Percentiles rank a stretch among this genome's conserved stretches.
These are phyloP conservation scores for Archaeoteleia sp. DNA, from an alignment of 2,888 invertebrate genomes.

Conservation along the genomic window DNA sequence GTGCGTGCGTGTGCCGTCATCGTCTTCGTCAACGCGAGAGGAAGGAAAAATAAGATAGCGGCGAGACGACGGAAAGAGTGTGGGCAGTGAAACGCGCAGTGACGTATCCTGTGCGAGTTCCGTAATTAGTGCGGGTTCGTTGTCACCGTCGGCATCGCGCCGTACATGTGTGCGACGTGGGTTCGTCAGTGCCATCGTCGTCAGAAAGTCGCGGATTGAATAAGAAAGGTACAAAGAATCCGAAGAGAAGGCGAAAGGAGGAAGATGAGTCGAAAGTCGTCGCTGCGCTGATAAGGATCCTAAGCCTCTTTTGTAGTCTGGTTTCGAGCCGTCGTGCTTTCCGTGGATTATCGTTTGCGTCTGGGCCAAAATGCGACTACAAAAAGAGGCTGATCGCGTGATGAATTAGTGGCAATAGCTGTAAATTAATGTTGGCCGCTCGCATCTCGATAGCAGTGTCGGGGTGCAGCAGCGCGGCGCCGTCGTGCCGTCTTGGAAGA, in stretches of 20 bases:
- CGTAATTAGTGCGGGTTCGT: conserved; percentile 36
- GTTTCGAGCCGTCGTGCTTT: neutral
- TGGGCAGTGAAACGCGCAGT: conserved; percentile 19
- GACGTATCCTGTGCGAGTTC: conserved; percentile 44
- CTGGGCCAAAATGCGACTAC: conserved; percentile 24
- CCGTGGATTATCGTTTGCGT: neutral
- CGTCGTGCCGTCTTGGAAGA: conserved; percentile 35
- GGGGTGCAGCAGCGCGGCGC: conserved; percentile 34
- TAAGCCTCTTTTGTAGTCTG: conserved; percentile 4
- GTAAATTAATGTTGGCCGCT: conserved; percentile 42
- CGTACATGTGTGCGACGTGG: neutral
- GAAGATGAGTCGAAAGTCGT: neutral
- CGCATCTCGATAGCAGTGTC: conserved; percentile 14
- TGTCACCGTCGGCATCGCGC: conserved; percentile 37
- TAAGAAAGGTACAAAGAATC: no score
- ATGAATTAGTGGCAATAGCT: conserved; percentile 6
- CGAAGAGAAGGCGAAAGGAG: no score
- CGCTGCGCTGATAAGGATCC: neutral
- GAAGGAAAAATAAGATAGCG: neutral
- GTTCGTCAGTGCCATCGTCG: no score
- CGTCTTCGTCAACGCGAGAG: neutral
- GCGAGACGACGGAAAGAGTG: neutral
- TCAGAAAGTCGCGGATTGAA: neutral
- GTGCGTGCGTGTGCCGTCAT: neutral
- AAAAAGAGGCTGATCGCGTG: conserved; percentile 29